Conservation (phyloP, 2,888 invertebrate genomes). For the Nemapogon koenigi region DNA sequence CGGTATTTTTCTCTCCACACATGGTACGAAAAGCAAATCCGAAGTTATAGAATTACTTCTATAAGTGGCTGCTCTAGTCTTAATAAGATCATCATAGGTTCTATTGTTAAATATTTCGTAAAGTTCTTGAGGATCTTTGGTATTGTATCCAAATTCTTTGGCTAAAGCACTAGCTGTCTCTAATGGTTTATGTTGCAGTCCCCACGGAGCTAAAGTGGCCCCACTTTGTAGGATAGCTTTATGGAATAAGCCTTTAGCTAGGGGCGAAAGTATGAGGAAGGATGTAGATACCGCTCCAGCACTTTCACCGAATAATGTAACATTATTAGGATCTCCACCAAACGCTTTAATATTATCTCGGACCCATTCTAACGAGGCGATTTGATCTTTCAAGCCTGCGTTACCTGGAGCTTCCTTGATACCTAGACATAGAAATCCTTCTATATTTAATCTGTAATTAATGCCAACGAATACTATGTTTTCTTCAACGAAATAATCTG, state of each 20-base stretch:
- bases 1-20: conserved; percentile 39
- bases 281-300: conserved; percentile 51
- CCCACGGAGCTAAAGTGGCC: conserved; percentile 45
- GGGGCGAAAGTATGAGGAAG: conserved; percentile 36
- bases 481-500: conserved; percentile 64
- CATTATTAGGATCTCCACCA: conserved; percentile 44
- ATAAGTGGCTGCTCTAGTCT: conserved; percentile 32
- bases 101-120: conserved; percentile 36
- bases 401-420: conserved; percentile 71
- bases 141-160: conserved; percentile 39
- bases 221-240: conserved; percentile 50
- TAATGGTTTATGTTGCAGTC: conserved; percentile 41
- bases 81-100: conserved; percentile 33
- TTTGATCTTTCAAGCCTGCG: conserved; percentile 64
- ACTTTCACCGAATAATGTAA: conserved; percentile 53
- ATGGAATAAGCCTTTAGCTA: conserved; percentile 44
- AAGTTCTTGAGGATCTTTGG: conserved; percentile 39
- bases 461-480: conserved; percentile 65
- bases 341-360: conserved; percentile 41
- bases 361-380: conserved; percentile 49
- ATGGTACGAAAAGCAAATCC: conserved; percentile 41
- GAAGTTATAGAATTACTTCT: conserved; percentile 39
- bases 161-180: conserved; percentile 35
- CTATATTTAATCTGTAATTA: conserved; percentile 64
- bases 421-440: conserved; percentile 69